Evolutionary conservation across 2,113 vertebrate genomes (phyloP).

Genomic region (Gulo gulo): DNA sequence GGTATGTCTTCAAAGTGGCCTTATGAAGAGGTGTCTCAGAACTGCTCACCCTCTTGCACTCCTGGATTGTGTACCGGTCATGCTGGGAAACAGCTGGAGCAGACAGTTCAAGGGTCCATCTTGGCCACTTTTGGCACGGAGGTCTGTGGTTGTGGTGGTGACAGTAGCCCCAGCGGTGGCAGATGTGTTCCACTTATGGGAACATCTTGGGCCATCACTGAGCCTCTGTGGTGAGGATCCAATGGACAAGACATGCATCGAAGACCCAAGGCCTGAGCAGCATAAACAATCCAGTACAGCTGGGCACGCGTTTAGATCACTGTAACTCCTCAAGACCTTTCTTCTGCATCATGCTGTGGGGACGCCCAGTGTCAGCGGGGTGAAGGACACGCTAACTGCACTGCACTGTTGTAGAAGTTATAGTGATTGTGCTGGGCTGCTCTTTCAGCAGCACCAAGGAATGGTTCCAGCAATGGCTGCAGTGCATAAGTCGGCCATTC

Average conservation of each 20-base stretch:
- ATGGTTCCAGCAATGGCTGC: neutral
- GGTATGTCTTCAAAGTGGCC: neutral
- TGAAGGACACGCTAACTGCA: neutral
- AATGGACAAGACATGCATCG: neutral
- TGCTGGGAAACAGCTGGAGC: neutral
- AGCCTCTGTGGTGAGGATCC: neutral
- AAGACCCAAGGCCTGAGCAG: neutral
- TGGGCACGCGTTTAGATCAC: neutral
- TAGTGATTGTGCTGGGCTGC: neutral
- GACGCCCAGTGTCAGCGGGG: neutral
- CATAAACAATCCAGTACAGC: too few relatives aligned
- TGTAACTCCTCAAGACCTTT: neutral
- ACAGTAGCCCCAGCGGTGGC: neutral
- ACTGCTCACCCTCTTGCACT: neutral
- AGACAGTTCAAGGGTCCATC: neutral
- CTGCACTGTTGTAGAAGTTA: too few relatives aligned
- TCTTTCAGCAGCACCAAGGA: neutral
- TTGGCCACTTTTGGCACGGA: neutral
- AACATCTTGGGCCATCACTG: neutral
- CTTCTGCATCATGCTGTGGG: neutral
- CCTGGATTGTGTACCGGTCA: neutral
- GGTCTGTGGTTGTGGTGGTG: fast-evolving
- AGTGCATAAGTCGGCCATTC: neutral
- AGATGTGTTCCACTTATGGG: neutral
- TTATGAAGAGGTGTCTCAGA: neutral